These are phyloP conservation scores for Myotis brandtii DNA, from an alignment of 2,113 vertebrate genomes.

Conservation along the genomic window DNA sequence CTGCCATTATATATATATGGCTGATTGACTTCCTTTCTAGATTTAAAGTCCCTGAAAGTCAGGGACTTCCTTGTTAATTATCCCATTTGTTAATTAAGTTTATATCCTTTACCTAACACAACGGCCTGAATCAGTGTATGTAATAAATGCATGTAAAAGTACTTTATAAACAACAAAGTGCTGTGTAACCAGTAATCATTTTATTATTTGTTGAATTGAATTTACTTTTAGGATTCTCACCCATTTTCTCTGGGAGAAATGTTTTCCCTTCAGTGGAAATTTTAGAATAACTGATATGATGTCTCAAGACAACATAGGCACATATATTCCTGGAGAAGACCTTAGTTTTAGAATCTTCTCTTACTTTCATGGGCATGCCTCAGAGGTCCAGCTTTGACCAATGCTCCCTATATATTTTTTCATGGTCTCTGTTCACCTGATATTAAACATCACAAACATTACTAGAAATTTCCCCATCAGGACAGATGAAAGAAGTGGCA, in stretches of 20 bases:
- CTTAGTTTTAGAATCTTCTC: not conserved
- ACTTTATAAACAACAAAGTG: not conserved
- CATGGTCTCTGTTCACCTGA: not conserved
- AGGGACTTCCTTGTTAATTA: not conserved
- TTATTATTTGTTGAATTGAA: constrained; percentile 1
- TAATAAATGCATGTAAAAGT: constrained; percentile 16
- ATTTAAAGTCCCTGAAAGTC: not conserved
- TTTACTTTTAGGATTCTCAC: not conserved
- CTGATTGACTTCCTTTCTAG: not conserved
- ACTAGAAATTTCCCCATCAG: not conserved
- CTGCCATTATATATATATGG: not conserved
- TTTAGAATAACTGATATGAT: not conserved
- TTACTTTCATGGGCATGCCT: not conserved
- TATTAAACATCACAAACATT: constrained; percentile 29
- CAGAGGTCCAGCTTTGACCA: not conserved
- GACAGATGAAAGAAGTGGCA: constrained; percentile 60
- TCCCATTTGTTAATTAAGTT: not conserved
- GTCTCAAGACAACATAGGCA: not conserved
- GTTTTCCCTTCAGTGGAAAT: not conserved
- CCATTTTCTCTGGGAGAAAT: not conserved
- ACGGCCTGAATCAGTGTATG: not conserved
- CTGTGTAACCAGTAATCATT: not conserved
- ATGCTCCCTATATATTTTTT: not conserved
- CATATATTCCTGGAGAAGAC: not conserved
- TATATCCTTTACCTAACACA: not conserved